Percentiles rank a stretch among this genome's conserved stretches.
These are phyloP conservation scores for Junonia oenone DNA, from an alignment of 2,888 invertebrate species.

Conservation along the genomic window DNA sequence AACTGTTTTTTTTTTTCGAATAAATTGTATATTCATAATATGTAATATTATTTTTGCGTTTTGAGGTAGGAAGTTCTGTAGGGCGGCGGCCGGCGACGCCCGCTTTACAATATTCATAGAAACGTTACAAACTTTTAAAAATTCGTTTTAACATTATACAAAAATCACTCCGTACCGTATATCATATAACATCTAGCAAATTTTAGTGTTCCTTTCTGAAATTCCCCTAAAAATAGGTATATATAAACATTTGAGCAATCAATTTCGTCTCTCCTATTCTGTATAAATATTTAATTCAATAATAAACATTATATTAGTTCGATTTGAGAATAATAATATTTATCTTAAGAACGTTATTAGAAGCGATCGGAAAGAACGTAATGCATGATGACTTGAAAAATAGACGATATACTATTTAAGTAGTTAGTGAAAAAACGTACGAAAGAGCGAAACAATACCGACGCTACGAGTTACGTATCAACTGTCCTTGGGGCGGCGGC, in stretches of 20 bases:
- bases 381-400: constrained; percentile 70
- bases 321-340: constrained; percentile 54
- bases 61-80: constrained; percentile 75
- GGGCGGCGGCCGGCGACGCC: constrained; percentile 27
- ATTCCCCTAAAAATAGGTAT: constrained; percentile 74
- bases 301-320: constrained; percentile 58
- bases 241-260: constrained; percentile 80
- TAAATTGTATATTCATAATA: constrained; percentile 61
- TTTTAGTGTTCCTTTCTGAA: constrained; percentile 70
- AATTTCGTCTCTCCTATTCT: constrained; percentile 75
- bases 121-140: constrained; percentile 68
- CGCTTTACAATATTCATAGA: constrained; percentile 42
- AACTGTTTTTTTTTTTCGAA: constrained; percentile 59
- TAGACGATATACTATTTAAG: constrained; percentile 51
- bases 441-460: constrained; percentile 58
- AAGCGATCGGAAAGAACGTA: constrained; percentile 69
- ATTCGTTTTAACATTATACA: constrained; percentile 75
- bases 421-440: constrained; percentile 54
- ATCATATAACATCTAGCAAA: constrained; percentile 69
- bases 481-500: constrained; percentile 25
- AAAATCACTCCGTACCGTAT: constrained; percentile 59
- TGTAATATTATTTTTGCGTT: constrained; percentile 59
- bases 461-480: constrained; percentile 45
- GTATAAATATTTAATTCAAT: constrained; percentile 75
- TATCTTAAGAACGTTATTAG: constrained; percentile 54